A percentile compares a stretch with the other conserved stretches of the same genome.
Evolutionary conservation across 2,888 invertebrate genomes (phyloP).

Genomic region (Prenolepis imparis): DNA sequence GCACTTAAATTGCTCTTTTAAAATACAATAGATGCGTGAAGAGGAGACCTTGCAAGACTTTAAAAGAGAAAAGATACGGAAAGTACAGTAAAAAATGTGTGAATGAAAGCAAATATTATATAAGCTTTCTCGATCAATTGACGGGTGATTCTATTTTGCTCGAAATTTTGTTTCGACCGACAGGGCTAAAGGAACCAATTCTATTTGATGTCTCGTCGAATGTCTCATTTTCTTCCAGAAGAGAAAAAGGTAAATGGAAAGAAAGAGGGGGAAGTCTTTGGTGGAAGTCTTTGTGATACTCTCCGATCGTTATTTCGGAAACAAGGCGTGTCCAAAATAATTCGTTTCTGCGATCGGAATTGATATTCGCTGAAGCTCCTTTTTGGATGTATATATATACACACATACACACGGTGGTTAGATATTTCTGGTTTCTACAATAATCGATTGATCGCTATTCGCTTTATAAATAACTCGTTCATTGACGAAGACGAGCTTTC

Average conservation of each 20-base stretch:
- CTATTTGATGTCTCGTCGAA: slow-evolving; percentile 1
- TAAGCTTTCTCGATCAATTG: background rate
- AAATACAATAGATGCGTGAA: background rate
- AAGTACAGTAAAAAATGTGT: background rate
- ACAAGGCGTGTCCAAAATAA: slow-evolving; percentile 7
- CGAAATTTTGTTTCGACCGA: background rate
- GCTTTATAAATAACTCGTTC: slow-evolving; percentile 37
- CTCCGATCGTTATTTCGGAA: slow-evolving; percentile 5
- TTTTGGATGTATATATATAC: background rate
- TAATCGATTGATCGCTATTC: slow-evolving; percentile 21
- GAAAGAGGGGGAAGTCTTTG: background rate
- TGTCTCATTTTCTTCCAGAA: background rate
- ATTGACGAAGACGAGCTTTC: slow-evolving; percentile 26
- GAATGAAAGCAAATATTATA: background rate
- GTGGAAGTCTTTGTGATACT: background rate
- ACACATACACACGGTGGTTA: background rate
- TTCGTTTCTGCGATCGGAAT: slow-evolving; percentile 13
- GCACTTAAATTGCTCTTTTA: background rate
- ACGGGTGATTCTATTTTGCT: background rate
- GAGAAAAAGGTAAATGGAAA: background rate
- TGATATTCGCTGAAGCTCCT: background rate
- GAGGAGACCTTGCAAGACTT: background rate
- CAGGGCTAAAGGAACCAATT: background rate
- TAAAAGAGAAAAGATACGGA: background rate
- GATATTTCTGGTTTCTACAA: slow-evolving; percentile 30